phyloP scores from a whole-genome alignment of 2,113 vertebrate species.

The Tapirus terrestris region DNA sequence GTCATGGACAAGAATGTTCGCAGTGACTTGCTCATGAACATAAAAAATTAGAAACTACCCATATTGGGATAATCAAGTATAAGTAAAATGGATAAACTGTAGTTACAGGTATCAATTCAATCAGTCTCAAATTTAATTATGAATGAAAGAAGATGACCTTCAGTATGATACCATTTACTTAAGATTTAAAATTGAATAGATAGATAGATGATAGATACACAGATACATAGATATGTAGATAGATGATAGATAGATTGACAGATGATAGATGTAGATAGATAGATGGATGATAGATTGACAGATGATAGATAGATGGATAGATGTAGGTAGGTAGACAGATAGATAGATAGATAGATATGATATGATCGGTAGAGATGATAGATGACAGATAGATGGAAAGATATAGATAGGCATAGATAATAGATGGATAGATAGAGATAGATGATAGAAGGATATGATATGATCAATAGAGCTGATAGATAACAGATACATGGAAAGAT shows the following conservation, averaged over 20 bases:
- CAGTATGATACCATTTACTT: not conserved
- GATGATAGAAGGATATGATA: not conserved
- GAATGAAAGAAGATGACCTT: not conserved
- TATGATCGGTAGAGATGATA: not conserved
- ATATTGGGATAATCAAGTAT: not conserved
- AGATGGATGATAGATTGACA: not conserved
- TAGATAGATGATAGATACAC: not conserved
- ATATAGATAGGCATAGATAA: no score
- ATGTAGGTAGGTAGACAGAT: not conserved
- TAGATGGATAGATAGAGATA: not conserved
- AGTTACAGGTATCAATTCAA: not conserved
- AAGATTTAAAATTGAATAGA: not conserved
- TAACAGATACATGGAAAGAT: not conserved
- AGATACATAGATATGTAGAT: not conserved
- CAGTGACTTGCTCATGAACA: not conserved
- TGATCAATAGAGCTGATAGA: not conserved
- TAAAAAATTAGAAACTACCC: not conserved
- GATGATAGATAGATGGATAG: not conserved
- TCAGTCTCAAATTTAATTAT: not conserved
- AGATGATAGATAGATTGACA: not conserved
- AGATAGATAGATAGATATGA: not conserved
- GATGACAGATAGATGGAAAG: not conserved
- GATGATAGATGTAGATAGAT: not conserved
- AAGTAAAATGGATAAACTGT: not conserved
- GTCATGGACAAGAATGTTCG: rapidly evolving